Evolutionary conservation across 2,113 vertebrate species (phyloP), one percentile per base, ranked within the genome.

Genomic region (Mesembrinibis cayennensis): DNA sequence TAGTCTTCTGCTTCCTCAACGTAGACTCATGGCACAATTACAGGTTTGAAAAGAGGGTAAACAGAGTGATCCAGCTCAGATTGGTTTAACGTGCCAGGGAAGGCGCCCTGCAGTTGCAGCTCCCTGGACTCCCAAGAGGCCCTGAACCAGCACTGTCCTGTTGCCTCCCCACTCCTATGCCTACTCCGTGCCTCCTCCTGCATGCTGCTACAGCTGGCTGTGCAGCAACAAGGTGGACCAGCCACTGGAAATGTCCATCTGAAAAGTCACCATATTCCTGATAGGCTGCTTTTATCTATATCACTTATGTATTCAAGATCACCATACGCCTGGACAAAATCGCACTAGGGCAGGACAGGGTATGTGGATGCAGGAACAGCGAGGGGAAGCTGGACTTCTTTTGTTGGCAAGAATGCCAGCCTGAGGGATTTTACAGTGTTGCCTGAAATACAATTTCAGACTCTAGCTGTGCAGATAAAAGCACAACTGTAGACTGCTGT

Each of bases 291-390:
- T 27, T 36, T 34, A 27, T 5, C 71, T 44, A 1, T 7, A 20
- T 7, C 40, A 1, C 52, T 4, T 3, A 26, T 0, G 3, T 2
- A 3, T 3, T 34, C 21, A 13, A 27, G 42, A 52, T 7, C 34
- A 21, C 19, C 9, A 5, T 1, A 30, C 2, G 4, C 14, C 42
- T 17, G 47, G 62, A 20, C 22, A 71, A 70, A 36, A 42, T 0
- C 1, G 1, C 19, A 4, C 34, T 6, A 19, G 50, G 38, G 10
- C 26, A 67, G 69, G 30, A 42, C 18, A 34, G 40, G 61, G 27
- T 2, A 21, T 2, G 1, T 1, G 40, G 49, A 16, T 9, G 42
- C 29, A n/a, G 47, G 32, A n/a, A 2, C 20, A 70, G 76, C 1
- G 3, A 14, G 34, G 32, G 45, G n/a, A 36, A 32, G 63, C 21